These are phyloP conservation scores for Phlogophora meticulosa DNA, from an alignment of 2,888 invertebrate species.

Conservation along the genomic window DNA sequence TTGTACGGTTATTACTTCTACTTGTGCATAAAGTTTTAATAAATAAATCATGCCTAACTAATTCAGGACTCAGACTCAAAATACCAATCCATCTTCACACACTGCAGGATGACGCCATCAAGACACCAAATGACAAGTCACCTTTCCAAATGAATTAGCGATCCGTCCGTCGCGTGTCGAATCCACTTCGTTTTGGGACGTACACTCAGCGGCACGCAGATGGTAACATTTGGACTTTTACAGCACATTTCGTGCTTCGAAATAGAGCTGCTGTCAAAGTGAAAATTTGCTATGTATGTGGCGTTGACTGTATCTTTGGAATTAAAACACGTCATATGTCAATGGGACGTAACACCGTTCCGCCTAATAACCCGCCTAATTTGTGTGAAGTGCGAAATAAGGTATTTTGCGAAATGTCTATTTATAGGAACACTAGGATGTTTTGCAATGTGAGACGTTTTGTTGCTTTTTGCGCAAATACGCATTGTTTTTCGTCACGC, in stretches of 20 bases:
- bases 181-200: constrained; percentile 37
- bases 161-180: constrained; percentile 44
- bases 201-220: constrained; percentile 2
- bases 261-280: not conserved
- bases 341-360: constrained; percentile 56
- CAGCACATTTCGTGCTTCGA: not conserved
- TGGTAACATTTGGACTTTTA: not conserved
- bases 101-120: constrained; percentile 26
- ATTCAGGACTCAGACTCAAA: constrained; percentile 5
- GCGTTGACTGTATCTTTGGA: constrained; percentile 12
- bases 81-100: constrained; percentile 2
- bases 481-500: constrained; percentile 6
- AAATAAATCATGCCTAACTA: not conserved
- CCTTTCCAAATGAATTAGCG: constrained; percentile 43
- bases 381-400: constrained; percentile 37
- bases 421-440: constrained; percentile 2
- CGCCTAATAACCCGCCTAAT: constrained; percentile 36
- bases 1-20: too few relatives aligned
- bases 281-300: too few relatives aligned
- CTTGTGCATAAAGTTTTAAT: too few relatives aligned
- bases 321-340: constrained; percentile 53
- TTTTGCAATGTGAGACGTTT: constrained; percentile 41
- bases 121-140: constrained; percentile 46
- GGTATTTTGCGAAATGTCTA: constrained; percentile 41
- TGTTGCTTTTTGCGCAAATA: constrained; percentile 8